Base-by-base conservation (phyloP, 2,888 invertebrate species). In the Torymus texanus region DNA sequence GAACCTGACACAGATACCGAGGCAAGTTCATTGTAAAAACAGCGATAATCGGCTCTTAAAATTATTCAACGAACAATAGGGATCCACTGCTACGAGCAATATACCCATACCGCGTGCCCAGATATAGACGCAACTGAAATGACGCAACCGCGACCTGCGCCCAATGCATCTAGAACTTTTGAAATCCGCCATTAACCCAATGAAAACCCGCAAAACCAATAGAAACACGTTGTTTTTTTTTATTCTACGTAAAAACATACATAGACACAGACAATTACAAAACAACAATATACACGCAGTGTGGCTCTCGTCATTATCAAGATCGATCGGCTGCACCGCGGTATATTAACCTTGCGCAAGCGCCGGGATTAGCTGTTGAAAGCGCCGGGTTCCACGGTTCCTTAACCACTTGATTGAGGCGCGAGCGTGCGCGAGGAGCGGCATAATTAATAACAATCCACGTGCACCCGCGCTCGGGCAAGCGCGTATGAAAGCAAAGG, bases 301-400 rank as follows among this genome's bases (percentile, higher is more conserved):
- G n/a, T 21, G 10, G 11, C 13, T 14, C 1, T 21, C 51, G 18
- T 51, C 14, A 71, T 71, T 61, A 71, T 71, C 59, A 61, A 71
- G 71, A 71, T 71, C 51, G 59, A 51, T 61, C 29, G 8, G 1
- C 21, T 3, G 51, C 59, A 13, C 59, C 59, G 18, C 18, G 56
- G 63, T 76, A 62, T 16, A 76, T 68, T 50, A 12, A 11, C 41
- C 2, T 76, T 76, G 56, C 63, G 58, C 62, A 76, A 70, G 41
- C 14, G 21, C 21, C 24, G 14, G 18, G 16, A 75, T 73, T 61
- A 24, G 66, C 59, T 67, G 53, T 75, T 75, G 75, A 62, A 75
- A 68, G 10, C 41, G 8, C 0, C 59, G 51, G 41, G 41, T 41
- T 41, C 41, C 16, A 62, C 13, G 56, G 62, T 70, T 56, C 62